A percentile compares a stretch with the other conserved stretches of the same genome.
phyloP scores from a whole-genome alignment of 1,140 invertebrate species.

The Pectinophora gossypiella region DNA sequence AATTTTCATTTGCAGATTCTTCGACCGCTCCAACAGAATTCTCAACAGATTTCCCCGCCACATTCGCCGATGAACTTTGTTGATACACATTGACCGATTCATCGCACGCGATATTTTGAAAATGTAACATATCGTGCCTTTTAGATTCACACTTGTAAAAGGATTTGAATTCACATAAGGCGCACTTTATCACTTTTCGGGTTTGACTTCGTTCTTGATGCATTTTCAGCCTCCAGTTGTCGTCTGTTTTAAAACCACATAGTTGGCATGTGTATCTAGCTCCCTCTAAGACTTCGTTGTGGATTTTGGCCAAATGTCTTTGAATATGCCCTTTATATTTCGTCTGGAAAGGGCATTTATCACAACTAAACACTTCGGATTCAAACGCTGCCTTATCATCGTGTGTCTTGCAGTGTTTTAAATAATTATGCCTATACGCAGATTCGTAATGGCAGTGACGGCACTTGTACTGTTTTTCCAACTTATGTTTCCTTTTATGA shows the following conservation, averaged over 20 bases:
- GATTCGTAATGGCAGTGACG: conserved; percentile 34
- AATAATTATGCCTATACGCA: conserved; percentile 38
- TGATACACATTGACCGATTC: too few relatives aligned
- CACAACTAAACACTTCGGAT: conserved; percentile 18
- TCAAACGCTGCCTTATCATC: too few relatives aligned
- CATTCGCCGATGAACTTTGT: too few relatives aligned
- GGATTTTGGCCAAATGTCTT: conserved; percentile 46
- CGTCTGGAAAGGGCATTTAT: conserved; percentile 48
- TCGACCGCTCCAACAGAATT: background rate
- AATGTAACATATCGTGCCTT: background rate
- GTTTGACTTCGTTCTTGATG: background rate
- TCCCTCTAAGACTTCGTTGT: conserved; percentile 37
- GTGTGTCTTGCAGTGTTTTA: conserved; percentile 42
- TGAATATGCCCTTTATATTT: conserved; percentile 45
- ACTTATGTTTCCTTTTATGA: conserved; percentile 44
- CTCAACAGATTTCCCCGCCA: too few relatives aligned
- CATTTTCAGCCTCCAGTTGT: background rate
- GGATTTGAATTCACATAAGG: background rate
- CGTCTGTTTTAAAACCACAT: conserved; percentile 43
- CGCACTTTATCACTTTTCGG: background rate
- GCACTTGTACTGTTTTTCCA: conserved; percentile 45
- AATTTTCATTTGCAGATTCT: background rate
- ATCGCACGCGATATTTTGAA: too few relatives aligned
- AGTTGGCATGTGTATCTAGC: conserved; percentile 37
- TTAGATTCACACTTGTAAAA: conserved; percentile 21